These are phyloP conservation scores for Cynocephalus volans DNA, from an alignment of 2,113 vertebrate species.

Conservation along the genomic window DNA sequence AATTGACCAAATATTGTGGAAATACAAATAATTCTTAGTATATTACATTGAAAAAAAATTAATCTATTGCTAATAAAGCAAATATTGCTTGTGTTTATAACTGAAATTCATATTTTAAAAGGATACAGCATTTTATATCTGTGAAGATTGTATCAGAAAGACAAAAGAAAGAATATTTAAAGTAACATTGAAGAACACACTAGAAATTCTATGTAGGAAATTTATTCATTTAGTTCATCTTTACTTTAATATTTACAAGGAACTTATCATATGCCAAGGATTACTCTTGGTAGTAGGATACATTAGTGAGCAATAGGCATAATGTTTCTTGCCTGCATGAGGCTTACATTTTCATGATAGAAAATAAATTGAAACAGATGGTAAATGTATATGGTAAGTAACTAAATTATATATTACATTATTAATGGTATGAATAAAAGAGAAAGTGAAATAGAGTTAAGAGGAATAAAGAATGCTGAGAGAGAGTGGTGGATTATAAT, in stretches of 20 bases:
- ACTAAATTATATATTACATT: background rate
- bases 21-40: background rate
- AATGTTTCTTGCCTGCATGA: background rate
- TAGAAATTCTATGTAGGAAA: background rate
- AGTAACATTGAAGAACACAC: background rate
- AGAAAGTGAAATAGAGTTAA: background rate
- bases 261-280: background rate
- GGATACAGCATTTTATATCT: background rate
- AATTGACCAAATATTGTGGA: background rate
- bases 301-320: background rate
- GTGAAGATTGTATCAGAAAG: background rate
- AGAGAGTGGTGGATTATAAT: background rate
- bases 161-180: background rate
- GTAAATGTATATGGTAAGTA: background rate
- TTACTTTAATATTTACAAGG: background rate
- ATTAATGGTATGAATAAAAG: background rate
- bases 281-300: background rate
- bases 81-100: background rate
- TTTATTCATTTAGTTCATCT: background rate
- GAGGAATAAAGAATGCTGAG: background rate
- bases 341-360: background rate
- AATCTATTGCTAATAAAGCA: background rate
- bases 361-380: background rate
- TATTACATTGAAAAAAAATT: background rate
- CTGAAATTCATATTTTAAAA: background rate